phyloP scores from a whole-genome alignment of 2,113 vertebrate genomes.

The Dicentrarchus labrax region DNA sequence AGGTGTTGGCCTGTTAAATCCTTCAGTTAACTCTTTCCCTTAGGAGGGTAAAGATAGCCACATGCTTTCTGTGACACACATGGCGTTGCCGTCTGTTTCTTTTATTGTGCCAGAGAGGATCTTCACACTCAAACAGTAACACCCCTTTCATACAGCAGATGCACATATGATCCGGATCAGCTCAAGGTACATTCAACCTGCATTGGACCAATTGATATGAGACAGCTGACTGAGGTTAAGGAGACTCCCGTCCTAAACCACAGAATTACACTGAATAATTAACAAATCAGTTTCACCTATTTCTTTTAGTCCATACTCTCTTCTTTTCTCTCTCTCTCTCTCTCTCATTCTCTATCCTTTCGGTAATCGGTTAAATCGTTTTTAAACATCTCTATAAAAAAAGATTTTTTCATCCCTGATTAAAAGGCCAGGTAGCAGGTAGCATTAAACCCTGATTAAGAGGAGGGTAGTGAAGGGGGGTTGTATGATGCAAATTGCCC shows the following conservation, averaged over 20 bases:
- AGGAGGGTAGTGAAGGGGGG: background rate
- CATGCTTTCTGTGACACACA: constrained; percentile 43
- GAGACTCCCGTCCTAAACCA: background rate
- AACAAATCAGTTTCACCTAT: background rate
- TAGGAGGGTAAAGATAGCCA: constrained; percentile 42
- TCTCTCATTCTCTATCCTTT: background rate
- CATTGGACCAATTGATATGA: background rate
- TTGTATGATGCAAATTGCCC: background rate
- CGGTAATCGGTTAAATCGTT: background rate
- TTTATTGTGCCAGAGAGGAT: constrained; percentile 57
- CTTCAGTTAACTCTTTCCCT: constrained; percentile 47
- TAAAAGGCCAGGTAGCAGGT: background rate
- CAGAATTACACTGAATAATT: background rate
- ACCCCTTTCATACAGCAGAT: constrained; percentile 25
- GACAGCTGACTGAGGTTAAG: background rate
- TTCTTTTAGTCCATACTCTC: background rate
- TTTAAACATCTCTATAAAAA: background rate
- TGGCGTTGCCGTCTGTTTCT: constrained; percentile 60
- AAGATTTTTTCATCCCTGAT: background rate
- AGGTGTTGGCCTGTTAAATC: constrained; percentile 60
- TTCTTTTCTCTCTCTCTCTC: background rate
- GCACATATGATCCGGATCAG: constrained; percentile 5
- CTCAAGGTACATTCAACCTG: constrained; percentile 23
- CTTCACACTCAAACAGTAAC: constrained; percentile 31
- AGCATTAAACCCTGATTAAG: background rate